Evolutionary conservation across 2,797 vertebrate species (phyloP).

Genomic region (Thalassophryne amazonica): DNA sequence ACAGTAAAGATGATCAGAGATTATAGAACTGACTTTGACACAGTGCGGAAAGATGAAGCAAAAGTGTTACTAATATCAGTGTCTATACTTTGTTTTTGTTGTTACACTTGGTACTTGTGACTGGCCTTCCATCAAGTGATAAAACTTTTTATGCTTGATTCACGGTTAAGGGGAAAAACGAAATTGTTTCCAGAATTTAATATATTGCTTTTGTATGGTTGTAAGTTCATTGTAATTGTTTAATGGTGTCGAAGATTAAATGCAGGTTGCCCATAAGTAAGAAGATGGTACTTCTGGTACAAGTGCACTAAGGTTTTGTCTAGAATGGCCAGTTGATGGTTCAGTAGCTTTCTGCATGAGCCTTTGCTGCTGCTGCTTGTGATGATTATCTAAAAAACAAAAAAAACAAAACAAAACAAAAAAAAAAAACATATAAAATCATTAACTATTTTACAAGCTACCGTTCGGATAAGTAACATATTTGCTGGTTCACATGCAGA

Average conservation of each 20-base stretch:
- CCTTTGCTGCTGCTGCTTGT: constrained; percentile 39
- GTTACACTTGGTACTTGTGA: constrained; percentile 57
- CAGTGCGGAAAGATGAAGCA: constrained; percentile 44
- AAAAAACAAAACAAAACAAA: too few relatives aligned
- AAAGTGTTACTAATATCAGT: constrained; percentile 51
- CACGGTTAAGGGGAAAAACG: constrained; percentile 38
- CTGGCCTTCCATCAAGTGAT: constrained; percentile 34
- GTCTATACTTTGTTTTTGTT: constrained; percentile 55
- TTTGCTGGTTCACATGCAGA: constrained; percentile 22
- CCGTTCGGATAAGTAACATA: constrained; percentile 19
- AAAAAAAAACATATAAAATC: too few relatives aligned
- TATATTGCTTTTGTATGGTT: constrained; percentile 71
- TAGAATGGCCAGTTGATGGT: neutral
- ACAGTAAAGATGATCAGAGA: constrained; percentile 45
- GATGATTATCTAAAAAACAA: too few relatives aligned
- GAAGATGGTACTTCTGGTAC: constrained; percentile 5
- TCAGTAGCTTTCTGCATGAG: constrained; percentile 34
- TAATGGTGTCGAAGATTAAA: constrained; percentile 39
- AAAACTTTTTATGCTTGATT: constrained; percentile 43
- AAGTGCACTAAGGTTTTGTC: constrained; percentile 3
- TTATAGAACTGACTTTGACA: constrained; percentile 34
- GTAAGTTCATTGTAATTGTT: constrained; percentile 46
- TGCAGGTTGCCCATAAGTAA: constrained; percentile 18
- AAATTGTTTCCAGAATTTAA: constrained; percentile 68
- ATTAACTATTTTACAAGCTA: constrained; percentile 26